Evolutionary conservation across 2,113 vertebrate genomes (phyloP), one percentile per base, ranked within the genome.

Genomic region (Machaerirhynchus nigripectus): DNA sequence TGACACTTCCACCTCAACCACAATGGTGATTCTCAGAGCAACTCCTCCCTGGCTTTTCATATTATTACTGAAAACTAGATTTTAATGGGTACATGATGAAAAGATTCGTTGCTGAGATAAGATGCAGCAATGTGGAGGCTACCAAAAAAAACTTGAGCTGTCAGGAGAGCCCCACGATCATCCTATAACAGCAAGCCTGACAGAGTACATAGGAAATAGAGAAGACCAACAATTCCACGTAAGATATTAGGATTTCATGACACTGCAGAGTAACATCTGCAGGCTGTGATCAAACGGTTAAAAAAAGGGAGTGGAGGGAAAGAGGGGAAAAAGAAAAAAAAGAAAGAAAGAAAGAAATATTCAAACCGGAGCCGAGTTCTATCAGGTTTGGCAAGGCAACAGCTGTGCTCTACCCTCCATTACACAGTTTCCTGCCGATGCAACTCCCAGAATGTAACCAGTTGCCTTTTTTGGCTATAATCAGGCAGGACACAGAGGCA

Each of bases 401-500:
- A 96, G 95, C 93, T 88, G 92, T 65, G 87, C 89, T 95, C 93
- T 86, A 92, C 71, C 89, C 92, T 94, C 81, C 87, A 93, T 91
- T 95, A 86, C 96, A 92, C 70, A 84, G 97, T 91, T 98, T 98
- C 98, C 97, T 98, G 97, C 42, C 89, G 95, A 84, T 97, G 85
- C 93, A 97, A 96, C 89, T 96, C 96, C 95, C 96, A 93, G 96
- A 97, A 97, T 88, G 95, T 97, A 97, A 97, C 97, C 65, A 96
- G 93, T 98, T 98, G 97, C 98, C 98, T 98, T 98, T 98, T 98
- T 98, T 98, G 98, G 98, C 98, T 94, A 98, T 97, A 97, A 98
- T 96, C 87, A 94, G 96, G 96, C 93, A 97, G 95, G 96, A 97
- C 89, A 96, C 96, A 97, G 92, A 96, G 77, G 88, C 92, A 95